Evolutionary conservation across 2,113 vertebrate genomes (phyloP).

Genomic region (Perca fluviatilis): DNA sequence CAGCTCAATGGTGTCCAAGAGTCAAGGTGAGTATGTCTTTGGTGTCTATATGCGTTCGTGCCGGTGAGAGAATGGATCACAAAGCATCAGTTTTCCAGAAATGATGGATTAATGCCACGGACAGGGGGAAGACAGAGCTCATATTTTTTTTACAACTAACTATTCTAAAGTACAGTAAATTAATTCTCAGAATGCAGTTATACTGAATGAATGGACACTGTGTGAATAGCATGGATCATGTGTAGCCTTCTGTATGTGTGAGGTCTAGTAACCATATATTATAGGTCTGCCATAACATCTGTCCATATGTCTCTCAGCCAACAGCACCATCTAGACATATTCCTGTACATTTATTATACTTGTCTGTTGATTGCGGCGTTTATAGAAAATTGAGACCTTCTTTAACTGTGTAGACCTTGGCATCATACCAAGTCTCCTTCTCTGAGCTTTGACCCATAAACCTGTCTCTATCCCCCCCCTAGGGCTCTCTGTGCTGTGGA

Average conservation of each 20-base stretch:
- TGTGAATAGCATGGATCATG: not conserved
- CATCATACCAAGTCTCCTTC: slow-evolving; percentile 78
- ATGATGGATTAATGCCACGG: slow-evolving; percentile 4
- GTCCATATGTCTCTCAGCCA: slow-evolving; percentile 1
- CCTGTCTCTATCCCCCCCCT: slow-evolving; percentile 84
- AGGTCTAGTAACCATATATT: slow-evolving; percentile 29
- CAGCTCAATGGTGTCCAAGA: slow-evolving; percentile 41
- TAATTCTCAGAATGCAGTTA: not conserved
- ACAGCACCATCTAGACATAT: slow-evolving; percentile 15
- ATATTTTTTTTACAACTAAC: not conserved
- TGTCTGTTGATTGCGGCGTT: slow-evolving; percentile 31
- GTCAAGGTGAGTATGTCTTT: slow-evolving; percentile 44
- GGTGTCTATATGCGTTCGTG: not conserved
- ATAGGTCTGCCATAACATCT: not conserved
- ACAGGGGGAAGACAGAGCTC: slow-evolving; percentile 1
- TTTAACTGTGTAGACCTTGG: slow-evolving; percentile 50
- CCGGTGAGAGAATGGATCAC: slow-evolving; percentile 26
- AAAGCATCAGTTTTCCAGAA: slow-evolving; percentile 3
- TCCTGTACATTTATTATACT: slow-evolving; percentile 31
- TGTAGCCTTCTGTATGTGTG: slow-evolving; percentile 25
- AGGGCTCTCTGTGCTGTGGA: slow-evolving; percentile 81
- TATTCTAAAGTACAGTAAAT: slow-evolving; percentile 9
- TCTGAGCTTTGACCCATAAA: slow-evolving; percentile 85
- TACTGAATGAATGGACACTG: slow-evolving; percentile 27
- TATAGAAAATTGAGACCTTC: slow-evolving; percentile 60